A percentile compares a stretch with the other conserved stretches of the same genome.
These are phyloP conservation scores for Synergus gifuensis DNA, from an alignment of 2,888 invertebrate genomes.

Conservation along the genomic window DNA sequence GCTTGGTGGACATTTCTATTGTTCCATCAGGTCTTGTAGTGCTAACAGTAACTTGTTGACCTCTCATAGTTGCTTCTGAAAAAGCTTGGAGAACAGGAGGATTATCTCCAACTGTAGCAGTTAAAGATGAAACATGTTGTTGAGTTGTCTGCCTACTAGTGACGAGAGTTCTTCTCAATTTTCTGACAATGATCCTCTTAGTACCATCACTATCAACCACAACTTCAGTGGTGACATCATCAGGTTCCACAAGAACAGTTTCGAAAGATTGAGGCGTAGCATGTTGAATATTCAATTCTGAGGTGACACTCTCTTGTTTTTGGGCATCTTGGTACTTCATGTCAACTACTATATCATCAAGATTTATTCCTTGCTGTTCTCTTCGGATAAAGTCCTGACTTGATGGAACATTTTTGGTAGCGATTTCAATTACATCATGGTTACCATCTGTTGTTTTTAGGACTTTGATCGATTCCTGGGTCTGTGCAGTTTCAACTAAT, in stretches of 20 bases:
- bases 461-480: constrained; percentile 73
- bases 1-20: constrained; percentile 81
- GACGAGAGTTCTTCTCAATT: constrained; percentile 84
- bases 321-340: constrained; percentile 84
- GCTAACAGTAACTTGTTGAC: constrained; percentile 82
- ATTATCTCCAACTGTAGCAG: constrained; percentile 80
- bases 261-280: constrained; percentile 88
- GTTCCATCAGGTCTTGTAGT: constrained; percentile 81
- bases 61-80: constrained; percentile 84
- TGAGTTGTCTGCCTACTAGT: constrained; percentile 82
- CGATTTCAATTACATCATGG: constrained; percentile 76
- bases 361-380: constrained; percentile 57
- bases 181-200: constrained; percentile 88
- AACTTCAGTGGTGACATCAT: constrained; percentile 90
- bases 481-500: constrained; percentile 56
- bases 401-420: constrained; percentile 70
- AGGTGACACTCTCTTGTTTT: constrained; percentile 79
- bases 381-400: constrained; percentile 52
- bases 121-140: constrained; percentile 80
- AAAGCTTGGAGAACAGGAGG: constrained; percentile 83
- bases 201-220: constrained; percentile 89
- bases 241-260: constrained; percentile 89
- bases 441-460: constrained; percentile 71
- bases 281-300: constrained; percentile 86
- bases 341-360: constrained; percentile 84